phyloP scores from a whole-genome alignment of 2,888 invertebrate genomes.

The Drosophila nr. perissopoda region DNA sequence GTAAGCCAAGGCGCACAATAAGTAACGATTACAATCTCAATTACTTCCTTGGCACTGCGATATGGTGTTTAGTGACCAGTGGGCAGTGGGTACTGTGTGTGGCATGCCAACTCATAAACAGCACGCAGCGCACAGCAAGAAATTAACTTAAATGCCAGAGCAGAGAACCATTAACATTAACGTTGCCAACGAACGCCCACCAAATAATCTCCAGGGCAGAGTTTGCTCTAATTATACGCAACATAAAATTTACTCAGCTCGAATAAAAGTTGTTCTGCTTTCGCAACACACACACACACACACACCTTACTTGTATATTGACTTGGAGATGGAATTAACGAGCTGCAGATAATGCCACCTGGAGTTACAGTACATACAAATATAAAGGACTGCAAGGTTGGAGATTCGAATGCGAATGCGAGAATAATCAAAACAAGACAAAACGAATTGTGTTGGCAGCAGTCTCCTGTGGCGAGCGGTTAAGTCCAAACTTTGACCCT shows the following conservation, averaged over 20 bases:
- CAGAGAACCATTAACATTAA: constrained; percentile 9
- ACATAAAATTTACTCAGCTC: constrained; percentile 77
- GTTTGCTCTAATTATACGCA: constrained; percentile 78
- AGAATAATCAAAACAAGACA: constrained; percentile 26
- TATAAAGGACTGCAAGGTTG: not conserved
- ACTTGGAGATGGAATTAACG: constrained; percentile 53
- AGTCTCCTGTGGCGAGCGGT: constrained; percentile 24
- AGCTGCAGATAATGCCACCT: constrained; percentile 55
- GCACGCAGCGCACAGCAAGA: constrained; percentile 50
- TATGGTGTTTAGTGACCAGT: constrained; percentile 31
- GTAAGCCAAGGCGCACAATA: constrained; percentile 61
- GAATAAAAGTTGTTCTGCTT: constrained; percentile 38
- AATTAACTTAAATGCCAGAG: constrained; percentile 71
- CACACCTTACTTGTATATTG: constrained; percentile 56
- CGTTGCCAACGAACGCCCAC: constrained; percentile 24
- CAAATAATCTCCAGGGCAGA: constrained; percentile 73
- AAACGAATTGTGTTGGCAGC: constrained; percentile 29
- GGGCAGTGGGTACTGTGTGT: constrained; percentile 7
- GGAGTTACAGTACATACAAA: constrained; percentile 20
- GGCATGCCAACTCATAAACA: constrained; percentile 67
- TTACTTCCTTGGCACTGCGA: constrained; percentile 59
- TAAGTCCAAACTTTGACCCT: constrained; percentile 10
- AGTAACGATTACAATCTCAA: constrained; percentile 81
- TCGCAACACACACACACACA: not conserved
- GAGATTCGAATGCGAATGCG: not conserved